Conservation (phyloP, 2,888 invertebrate species). For the Oithona nana region DNA sequence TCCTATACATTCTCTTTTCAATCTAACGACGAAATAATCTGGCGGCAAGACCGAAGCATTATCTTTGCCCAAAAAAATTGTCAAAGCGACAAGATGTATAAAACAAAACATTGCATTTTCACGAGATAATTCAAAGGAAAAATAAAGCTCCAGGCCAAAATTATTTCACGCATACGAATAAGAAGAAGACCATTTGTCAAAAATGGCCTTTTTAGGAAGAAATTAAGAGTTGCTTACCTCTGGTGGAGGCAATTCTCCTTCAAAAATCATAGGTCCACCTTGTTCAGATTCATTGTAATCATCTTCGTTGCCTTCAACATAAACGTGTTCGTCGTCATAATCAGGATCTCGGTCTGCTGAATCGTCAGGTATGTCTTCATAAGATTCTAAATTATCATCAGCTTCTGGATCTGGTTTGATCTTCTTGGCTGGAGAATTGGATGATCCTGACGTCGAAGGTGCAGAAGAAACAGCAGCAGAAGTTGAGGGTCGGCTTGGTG, state of each 20-base stretch:
- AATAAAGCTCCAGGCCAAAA: background rate
- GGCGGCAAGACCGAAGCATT: too few species aligned
- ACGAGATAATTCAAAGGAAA: too few species aligned
- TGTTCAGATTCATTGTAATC: background rate
- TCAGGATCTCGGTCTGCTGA: background rate
- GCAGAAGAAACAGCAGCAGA: too few species aligned
- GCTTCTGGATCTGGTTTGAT: background rate
- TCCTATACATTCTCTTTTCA: too few species aligned
- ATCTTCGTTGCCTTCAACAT: background rate
- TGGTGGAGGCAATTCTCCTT: background rate
- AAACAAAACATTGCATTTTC: too few species aligned
- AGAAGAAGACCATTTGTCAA: background rate
- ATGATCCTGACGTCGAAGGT: background rate
- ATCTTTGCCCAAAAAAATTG: too few species aligned
- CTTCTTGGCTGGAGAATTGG: background rate
- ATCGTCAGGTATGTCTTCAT: background rate
- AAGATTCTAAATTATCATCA: background rate
- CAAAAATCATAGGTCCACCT: background rate
- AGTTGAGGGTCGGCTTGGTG: background rate
- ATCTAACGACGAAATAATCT: too few species aligned
- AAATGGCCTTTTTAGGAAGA: too few species aligned
- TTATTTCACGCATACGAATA: background rate
- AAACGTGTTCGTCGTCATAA: background rate
- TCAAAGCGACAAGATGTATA: too few species aligned
- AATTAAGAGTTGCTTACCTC: too few species aligned